Percentiles rank a stretch among this genome's conserved stretches.
Evolutionary conservation across 35 echinoderm and acorn worm genomes (phyloP).

Genomic region (Hemicentrotus pulcherrimus): DNA sequence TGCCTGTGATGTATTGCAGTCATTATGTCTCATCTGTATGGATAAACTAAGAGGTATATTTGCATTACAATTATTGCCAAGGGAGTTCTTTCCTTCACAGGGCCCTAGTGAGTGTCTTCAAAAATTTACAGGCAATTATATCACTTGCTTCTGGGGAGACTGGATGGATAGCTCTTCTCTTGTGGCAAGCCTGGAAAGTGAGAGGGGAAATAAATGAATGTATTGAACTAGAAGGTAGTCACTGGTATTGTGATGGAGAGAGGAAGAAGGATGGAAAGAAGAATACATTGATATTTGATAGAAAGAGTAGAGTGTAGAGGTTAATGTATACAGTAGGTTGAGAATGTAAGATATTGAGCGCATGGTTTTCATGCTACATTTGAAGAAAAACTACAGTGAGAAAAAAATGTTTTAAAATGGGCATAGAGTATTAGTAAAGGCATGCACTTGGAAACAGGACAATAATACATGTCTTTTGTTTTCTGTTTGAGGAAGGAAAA

Average conservation of each 20-base stretch:
- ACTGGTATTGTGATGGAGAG: background rate
- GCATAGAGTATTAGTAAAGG: too few relatives aligned
- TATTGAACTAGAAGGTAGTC: background rate
- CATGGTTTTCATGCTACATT: too few relatives aligned
- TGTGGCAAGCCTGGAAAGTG: background rate
- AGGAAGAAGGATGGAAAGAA: background rate
- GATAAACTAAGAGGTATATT: conserved; percentile 33
- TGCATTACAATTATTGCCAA: conserved; percentile 38
- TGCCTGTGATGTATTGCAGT: background rate
- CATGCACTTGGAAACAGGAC: too few relatives aligned
- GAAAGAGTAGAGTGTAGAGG: background rate
- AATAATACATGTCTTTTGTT: too few relatives aligned
- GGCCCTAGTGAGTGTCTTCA: conserved; percentile 28
- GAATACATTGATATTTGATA: background rate
- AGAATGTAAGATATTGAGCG: too few relatives aligned
- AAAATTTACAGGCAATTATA: conserved; percentile 49
- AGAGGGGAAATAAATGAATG: background rate
- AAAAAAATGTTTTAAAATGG: too few relatives aligned
- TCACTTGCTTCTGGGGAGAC: conserved; percentile 17
- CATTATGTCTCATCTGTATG: conserved; percentile 42
- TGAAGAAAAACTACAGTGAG: too few relatives aligned
- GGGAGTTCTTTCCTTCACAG: background rate
- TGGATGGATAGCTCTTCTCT: background rate
- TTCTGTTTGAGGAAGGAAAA: too few relatives aligned
- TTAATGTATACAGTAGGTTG: too few relatives aligned